Evolutionary conservation across 64 coral and sea anemone genomes (phyloP).

Genomic region (Dendronephthya gigantea): DNA sequence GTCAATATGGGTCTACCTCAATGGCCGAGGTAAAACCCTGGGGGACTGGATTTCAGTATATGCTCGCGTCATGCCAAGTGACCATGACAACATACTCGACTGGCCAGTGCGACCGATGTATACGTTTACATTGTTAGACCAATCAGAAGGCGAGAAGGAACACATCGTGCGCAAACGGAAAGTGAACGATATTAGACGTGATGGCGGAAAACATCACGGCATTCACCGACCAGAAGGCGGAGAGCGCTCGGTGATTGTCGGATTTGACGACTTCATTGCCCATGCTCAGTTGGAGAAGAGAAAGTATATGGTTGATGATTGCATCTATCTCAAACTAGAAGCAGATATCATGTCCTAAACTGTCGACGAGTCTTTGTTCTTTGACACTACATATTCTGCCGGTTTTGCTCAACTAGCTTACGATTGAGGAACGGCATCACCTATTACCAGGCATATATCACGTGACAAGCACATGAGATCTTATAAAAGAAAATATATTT

Average conservation of each 20-base stretch:
- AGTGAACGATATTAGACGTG: slow-evolving; percentile 3
- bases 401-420: neutral
- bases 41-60: neutral
- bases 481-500: no score
- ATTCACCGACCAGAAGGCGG: slow-evolving; percentile 3
- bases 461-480: no score
- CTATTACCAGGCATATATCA: no score
- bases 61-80: slow-evolving; percentile 2
- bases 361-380: neutral
- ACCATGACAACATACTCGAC: slow-evolving; percentile 2
- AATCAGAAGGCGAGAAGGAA: neutral
- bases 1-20: neutral
- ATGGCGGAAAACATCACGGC: neutral
- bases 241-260: neutral
- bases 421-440: no score
- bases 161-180: neutral
- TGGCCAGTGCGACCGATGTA: slow-evolving; percentile 11
- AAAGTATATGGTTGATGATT: neutral
- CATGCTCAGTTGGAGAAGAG: slow-evolving; percentile 8
- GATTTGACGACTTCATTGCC: neutral
- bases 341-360: neutral
- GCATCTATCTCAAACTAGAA: neutral
- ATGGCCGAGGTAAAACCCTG: neutral
- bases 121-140: slow-evolving; percentile 10
- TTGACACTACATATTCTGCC: neutral